A percentile compares a stretch with the other conserved stretches of the same genome.
phyloP scores from a whole-genome alignment of 2,797 vertebrate genomes.

The Acrossocheilus fasciatus region DNA sequence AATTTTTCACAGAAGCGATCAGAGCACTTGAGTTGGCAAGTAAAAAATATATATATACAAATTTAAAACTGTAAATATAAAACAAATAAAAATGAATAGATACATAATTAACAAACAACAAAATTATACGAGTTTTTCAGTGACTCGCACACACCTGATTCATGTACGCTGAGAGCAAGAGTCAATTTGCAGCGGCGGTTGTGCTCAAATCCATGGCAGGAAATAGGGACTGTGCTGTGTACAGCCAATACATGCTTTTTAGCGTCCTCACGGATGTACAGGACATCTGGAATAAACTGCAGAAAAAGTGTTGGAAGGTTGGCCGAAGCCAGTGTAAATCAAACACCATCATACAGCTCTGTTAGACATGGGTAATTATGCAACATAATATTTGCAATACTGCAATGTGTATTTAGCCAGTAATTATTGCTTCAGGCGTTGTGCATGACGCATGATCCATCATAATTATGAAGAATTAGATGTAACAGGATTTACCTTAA shows the following conservation, averaged over 20 bases:
- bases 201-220: conserved; percentile 68
- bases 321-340: neutral
- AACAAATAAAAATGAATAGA: no score
- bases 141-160: conserved; percentile 72
- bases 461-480: conserved; percentile 31
- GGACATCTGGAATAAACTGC: conserved; percentile 81
- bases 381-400: neutral
- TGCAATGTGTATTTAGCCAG: neutral
- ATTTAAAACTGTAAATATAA: no score
- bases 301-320: neutral
- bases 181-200: conserved; percentile 75
- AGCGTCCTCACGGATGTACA: conserved; percentile 81
- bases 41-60: no score
- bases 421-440: neutral
- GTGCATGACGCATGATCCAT: neutral
- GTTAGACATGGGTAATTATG: neutral
- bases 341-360: conserved; percentile 1
- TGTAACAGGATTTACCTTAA: conserved; percentile 77
- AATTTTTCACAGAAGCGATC: neutral
- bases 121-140: no score
- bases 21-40: neutral
- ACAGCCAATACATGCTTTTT: conserved; percentile 75
- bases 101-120: no score
- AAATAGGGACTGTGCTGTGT: conserved; percentile 83
- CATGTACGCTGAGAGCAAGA: conserved; percentile 75